Evolutionary conservation across 2,113 vertebrate genomes (phyloP), one percentile per base, ranked within the genome.

Genomic region (Erythrocebus patas): DNA sequence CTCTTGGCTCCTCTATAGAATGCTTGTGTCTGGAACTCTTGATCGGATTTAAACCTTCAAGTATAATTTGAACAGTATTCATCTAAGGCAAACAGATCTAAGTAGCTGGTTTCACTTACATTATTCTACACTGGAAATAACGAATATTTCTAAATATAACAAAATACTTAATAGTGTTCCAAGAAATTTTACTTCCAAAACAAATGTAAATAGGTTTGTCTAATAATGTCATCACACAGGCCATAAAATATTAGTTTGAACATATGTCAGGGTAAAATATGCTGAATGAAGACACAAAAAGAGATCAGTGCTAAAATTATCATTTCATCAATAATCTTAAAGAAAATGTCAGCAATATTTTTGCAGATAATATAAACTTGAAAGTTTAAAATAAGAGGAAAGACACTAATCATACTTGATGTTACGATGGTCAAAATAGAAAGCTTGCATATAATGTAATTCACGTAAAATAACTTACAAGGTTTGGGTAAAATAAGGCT

Each of bases 121-220:
- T 23, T 43, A 64, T 18, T 50, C 73, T 80, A 93, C 11, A 76
- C 2, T 80, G 64, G 18, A 97, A 93, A 95, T 57, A 66, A 9
- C n/a, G 23, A 94, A 32, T 89, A 48, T 76, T 92, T 73, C 25
- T 48, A 50, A 61, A 86, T 96, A 70, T 59, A 87, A 76, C 35
- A 80, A 91, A 91, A 85, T 85, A 89, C 55, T 93, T 89, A 83
- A 75, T 93, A 92, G 1, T 52, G 64, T 52, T 45, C 76, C 30
- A 91, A 94, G 64, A 92, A 95, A 92, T 72, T 90, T 90, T 95
- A 90, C 25, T 87, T 95, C 79, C 18, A 96, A 95, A 95, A 75
- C 22, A 59, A 93, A 84, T 75, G 89, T 68, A 64, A 83, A 83
- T 11, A 86, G 18, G 43, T 76, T 73, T 80, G 61, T 13, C 27